Evolutionary conservation across 1,140 invertebrate species (phyloP).

Genomic region (Anoplophora glabripennis): DNA sequence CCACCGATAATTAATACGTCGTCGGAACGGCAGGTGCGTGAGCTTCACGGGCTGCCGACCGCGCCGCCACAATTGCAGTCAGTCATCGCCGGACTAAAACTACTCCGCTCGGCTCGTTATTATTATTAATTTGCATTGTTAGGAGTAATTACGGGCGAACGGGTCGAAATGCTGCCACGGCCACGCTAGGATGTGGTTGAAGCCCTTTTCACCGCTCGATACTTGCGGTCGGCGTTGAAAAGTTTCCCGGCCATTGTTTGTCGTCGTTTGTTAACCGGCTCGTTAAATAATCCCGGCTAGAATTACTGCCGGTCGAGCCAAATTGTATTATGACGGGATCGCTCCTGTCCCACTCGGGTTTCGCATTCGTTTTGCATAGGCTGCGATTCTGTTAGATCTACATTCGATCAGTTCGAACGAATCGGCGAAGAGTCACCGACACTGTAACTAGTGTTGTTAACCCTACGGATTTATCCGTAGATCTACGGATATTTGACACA

Average conservation of each 20-base stretch:
- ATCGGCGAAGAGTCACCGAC: no score
- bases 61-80: conserved; percentile 32
- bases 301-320: conserved; percentile 30
- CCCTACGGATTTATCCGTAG: no score
- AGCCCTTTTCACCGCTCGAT: conserved; percentile 34
- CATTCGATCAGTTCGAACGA: no score
- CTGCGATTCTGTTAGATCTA: no score
- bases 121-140: conserved; percentile 27
- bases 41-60: conserved; percentile 27
- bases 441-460: no score
- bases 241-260: conserved; percentile 43
- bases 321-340: conserved; percentile 31
- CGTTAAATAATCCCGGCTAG: conserved; percentile 41
- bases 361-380: no score
- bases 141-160: conserved; percentile 10
- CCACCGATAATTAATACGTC: conserved; percentile 29
- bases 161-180: background rate
- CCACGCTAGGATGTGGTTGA: conserved; percentile 37
- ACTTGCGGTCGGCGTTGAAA: conserved; percentile 40
- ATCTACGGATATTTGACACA: no score
- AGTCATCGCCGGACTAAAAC: conserved; percentile 11
- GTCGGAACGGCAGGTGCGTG: conserved; percentile 27
- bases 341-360: background rate
- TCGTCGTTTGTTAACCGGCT: conserved; percentile 43
- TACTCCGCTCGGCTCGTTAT: conserved; percentile 11